Evolutionary conservation across 1,140 invertebrate species (phyloP).

Genomic region (Aphis craccivora): DNA sequence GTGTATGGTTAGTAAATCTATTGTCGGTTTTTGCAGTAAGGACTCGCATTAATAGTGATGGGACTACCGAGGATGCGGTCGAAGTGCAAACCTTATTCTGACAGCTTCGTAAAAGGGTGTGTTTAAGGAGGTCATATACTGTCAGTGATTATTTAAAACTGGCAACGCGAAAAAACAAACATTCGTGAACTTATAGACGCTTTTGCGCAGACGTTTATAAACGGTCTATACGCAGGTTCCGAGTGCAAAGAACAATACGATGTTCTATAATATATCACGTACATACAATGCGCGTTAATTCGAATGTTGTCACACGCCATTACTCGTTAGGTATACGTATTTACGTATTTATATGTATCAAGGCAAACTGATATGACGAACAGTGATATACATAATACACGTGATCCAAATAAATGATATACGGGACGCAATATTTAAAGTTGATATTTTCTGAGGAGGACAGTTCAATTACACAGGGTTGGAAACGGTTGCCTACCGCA

Average conservation of each 20-base stretch:
- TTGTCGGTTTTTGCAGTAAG: background rate
- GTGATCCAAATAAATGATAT: background rate
- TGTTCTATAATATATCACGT: background rate
- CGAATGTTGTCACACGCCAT: background rate
- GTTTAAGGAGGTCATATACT: constrained; percentile 6
- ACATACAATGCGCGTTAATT: background rate
- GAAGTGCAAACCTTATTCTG: constrained; percentile 4
- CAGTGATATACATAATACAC: background rate
- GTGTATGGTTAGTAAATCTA: background rate
- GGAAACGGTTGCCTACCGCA: background rate
- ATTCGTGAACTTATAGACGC: background rate
- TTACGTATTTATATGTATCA: background rate
- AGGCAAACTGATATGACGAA: background rate
- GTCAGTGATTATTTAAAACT: background rate
- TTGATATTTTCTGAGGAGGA: background rate
- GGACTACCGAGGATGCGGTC: background rate
- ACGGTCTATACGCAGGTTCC: background rate
- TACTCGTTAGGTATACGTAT: background rate
- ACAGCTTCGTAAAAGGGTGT: constrained; percentile 7
- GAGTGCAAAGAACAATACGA: background rate
- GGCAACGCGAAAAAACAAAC: background rate
- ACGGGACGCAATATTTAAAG: background rate
- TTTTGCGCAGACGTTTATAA: background rate
- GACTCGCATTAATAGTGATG: background rate
- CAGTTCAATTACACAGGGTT: background rate